Conservation (phyloP, 2,888 invertebrate genomes). For the Tachystola acroxantha region DNA sequence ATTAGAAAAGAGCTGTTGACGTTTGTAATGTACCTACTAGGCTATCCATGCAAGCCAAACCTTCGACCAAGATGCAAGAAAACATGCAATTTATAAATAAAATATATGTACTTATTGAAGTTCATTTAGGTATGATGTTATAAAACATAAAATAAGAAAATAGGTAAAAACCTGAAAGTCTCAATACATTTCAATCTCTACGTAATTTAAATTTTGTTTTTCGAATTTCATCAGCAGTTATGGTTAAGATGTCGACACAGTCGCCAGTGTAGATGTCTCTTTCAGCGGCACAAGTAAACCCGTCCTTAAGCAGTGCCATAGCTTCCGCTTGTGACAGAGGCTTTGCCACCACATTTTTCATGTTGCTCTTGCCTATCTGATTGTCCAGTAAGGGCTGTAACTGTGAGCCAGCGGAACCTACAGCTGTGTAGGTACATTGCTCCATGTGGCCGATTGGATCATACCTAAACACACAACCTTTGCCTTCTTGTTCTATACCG, state of each 20-base stretch:
- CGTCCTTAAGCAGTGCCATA: constrained; percentile 91
- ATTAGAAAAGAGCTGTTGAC: no score
- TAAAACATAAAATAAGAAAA: no score
- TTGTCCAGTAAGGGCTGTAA: constrained; percentile 97
- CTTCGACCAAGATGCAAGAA: no score
- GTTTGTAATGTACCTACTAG: no score
- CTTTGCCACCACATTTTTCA: constrained; percentile 81
- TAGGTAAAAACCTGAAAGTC: no score
- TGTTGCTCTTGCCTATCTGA: constrained; percentile 94
- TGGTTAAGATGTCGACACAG: constrained; percentile 88
- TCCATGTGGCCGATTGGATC: constrained; percentile 98
- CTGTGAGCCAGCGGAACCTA: constrained; percentile 93
- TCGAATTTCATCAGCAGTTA: constrained; percentile 92
- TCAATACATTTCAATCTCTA: constrained; percentile 87
- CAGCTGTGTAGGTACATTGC: constrained; percentile 88
- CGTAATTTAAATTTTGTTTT: constrained; percentile 88
- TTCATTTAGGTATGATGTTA: no score
- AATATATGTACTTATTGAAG: no score
- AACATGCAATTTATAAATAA: no score
- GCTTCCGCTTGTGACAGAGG: constrained; percentile 89
- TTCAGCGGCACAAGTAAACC: constrained; percentile 98
- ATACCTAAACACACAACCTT: constrained; percentile 96
- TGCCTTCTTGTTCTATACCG: constrained; percentile 94
- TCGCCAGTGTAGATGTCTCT: constrained; percentile 99
- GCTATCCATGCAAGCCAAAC: no score